These are phyloP conservation scores for Dicycla oo DNA, from an alignment of 2,888 invertebrate species.

Conservation along the genomic window DNA sequence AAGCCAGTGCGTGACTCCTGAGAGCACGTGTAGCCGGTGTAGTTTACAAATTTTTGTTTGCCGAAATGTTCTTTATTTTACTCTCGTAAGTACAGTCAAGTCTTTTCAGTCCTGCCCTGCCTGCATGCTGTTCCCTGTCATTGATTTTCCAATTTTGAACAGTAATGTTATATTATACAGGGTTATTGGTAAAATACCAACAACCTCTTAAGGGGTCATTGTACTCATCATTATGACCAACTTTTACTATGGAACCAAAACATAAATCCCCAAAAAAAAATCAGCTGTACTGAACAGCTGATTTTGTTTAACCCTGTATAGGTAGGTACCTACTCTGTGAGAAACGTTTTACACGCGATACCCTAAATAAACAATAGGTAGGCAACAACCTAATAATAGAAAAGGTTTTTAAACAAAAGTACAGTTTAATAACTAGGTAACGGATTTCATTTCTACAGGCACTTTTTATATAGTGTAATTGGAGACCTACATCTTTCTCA, in stretches of 20 bases:
- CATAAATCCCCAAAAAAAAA: too few relatives aligned
- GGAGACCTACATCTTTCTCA: background rate
- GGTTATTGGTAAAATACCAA: too few relatives aligned
- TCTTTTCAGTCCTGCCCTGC: too few relatives aligned
- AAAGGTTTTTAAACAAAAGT: background rate
- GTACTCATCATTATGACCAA: too few relatives aligned
- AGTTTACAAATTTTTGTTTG: background rate
- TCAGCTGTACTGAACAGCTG: too few relatives aligned
- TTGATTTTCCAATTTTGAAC: background rate
- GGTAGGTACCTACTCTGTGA: background rate
- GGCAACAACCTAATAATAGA: background rate
- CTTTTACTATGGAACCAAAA: too few relatives aligned
- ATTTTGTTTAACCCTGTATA: too few relatives aligned
- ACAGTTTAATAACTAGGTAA: background rate
- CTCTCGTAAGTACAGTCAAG: background rate
- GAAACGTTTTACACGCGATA: background rate
- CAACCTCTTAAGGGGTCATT: too few relatives aligned
- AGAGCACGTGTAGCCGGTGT: background rate
- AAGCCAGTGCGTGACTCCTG: background rate
- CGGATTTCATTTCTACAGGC: background rate
- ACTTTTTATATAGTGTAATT: background rate
- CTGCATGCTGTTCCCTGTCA: background rate
- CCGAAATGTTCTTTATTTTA: background rate
- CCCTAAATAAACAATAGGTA: background rate
- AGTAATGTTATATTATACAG: background rate